These are phyloP conservation scores for Pantala flavescens DNA, from an alignment of 1,140 invertebrate genomes.

Conservation along the genomic window DNA sequence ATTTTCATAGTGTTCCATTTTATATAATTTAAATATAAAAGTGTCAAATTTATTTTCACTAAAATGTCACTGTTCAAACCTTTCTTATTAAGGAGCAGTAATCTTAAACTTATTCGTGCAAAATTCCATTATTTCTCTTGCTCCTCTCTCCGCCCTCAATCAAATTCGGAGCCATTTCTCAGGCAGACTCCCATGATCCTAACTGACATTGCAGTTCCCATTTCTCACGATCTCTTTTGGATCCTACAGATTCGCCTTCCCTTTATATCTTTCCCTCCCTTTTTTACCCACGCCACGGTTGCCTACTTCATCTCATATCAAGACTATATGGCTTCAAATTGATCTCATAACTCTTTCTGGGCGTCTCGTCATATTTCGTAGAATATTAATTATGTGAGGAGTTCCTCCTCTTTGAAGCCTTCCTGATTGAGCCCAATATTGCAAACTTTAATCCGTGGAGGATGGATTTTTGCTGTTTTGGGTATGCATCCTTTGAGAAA, in stretches of 20 bases:
- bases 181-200: not conserved
- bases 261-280: not conserved
- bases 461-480: no score
- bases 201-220: conserved; percentile 5
- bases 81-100: no score
- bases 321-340: not conserved
- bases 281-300: not conserved
- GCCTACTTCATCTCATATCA: not conserved
- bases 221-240: conserved; percentile 6
- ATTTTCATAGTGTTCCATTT: no score
- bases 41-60: no score
- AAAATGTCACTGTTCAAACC: no score
- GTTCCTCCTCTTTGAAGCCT: no score
- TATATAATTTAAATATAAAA: no score
- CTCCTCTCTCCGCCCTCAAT: not conserved
- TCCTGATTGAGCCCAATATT: no score
- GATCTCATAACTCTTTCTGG: not conserved
- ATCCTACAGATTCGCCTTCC: not conserved
- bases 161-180: not conserved
- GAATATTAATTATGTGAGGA: not conserved
- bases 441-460: no score
- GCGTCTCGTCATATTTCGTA: not conserved
- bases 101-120: no score
- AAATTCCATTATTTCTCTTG: no score
- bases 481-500: no score